Evolutionary conservation across 2,888 invertebrate genomes (phyloP).

Genomic region (Agrilus mali): DNA sequence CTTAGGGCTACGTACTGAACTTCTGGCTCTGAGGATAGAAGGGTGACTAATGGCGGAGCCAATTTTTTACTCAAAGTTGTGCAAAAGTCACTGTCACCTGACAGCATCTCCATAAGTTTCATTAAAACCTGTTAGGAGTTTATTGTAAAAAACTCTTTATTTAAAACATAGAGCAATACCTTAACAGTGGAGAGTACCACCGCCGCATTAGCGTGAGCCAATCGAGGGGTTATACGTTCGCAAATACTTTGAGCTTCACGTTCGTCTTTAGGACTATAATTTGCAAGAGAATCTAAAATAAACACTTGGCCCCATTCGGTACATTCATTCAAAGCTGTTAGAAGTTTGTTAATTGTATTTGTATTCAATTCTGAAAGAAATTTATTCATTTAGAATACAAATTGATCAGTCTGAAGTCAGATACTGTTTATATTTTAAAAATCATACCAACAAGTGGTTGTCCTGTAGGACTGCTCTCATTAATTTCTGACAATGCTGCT

Average conservation of each 20-base stretch:
- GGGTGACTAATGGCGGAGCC: constrained; percentile 96
- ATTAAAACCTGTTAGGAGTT: constrained; percentile 55
- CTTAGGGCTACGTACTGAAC: constrained; percentile 97
- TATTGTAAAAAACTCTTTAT: background rate
- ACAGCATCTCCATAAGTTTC: constrained; percentile 97
- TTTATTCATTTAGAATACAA: constrained; percentile 1
- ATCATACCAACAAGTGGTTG: constrained; percentile 68
- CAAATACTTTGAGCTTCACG: constrained; percentile 97
- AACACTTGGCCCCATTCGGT: constrained; percentile 99
- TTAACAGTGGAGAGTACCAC: constrained; percentile 98
- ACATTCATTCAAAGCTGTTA: constrained; percentile 97
- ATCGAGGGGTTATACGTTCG: constrained; percentile 90
- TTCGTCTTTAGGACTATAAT: constrained; percentile 94
- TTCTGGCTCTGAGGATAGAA: constrained; percentile 96
- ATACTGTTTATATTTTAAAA: background rate
- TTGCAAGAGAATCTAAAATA: constrained; percentile 92
- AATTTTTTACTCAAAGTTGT: constrained; percentile 89
- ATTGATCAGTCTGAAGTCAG: background rate
- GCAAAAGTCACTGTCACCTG: constrained; percentile 88
- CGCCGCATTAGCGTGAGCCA: constrained; percentile 98
- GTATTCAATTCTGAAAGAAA: constrained; percentile 73
- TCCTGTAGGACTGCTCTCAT: constrained; percentile 93
- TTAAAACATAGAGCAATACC: constrained; percentile 35
- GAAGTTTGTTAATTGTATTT: constrained; percentile 92
- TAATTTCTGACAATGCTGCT: constrained; percentile 95